Percentiles rank a stretch among this genome's conserved stretches.
Evolutionary conservation across 1,140 invertebrate species (phyloP).

Genomic region (Euglossa dilemma): DNA sequence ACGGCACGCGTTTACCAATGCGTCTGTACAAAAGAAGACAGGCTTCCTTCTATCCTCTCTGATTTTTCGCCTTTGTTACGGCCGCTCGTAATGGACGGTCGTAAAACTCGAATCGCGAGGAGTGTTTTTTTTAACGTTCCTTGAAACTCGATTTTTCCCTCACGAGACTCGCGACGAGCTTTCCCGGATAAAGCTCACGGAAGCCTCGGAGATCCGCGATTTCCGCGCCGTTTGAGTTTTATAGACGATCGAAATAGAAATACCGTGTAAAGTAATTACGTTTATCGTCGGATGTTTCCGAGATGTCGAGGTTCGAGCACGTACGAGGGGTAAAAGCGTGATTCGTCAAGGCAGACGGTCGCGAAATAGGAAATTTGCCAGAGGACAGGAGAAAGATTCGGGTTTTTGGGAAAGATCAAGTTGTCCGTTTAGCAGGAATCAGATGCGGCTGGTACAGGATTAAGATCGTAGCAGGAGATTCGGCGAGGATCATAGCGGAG

Average conservation of each 20-base stretch:
- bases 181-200: too few relatives aligned
- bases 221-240: not conserved
- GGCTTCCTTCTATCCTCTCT: not conserved
- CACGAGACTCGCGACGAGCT: too few relatives aligned
- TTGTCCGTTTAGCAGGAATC: not conserved
- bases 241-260: too few relatives aligned
- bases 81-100: not conserved
- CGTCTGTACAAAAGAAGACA: not conserved
- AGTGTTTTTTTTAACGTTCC: not conserved
- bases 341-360: not conserved
- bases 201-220: not conserved
- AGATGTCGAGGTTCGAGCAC: too few relatives aligned
- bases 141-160: not conserved
- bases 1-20: not conserved
- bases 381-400: not conserved
- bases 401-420: too few relatives aligned
- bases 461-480: not conserved
- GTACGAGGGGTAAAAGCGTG: not conserved
- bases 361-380: too few relatives aligned
- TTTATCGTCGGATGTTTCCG: too few relatives aligned
- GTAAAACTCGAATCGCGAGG: not conserved
- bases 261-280: too few relatives aligned
- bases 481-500: not conserved
- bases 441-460: not conserved
- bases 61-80: slow-evolving; percentile 5